A percentile compares a stretch with the other conserved stretches of the same genome.
Conservation (phyloP, 2,888 invertebrate species). For the Chironomus riparius region DNA sequence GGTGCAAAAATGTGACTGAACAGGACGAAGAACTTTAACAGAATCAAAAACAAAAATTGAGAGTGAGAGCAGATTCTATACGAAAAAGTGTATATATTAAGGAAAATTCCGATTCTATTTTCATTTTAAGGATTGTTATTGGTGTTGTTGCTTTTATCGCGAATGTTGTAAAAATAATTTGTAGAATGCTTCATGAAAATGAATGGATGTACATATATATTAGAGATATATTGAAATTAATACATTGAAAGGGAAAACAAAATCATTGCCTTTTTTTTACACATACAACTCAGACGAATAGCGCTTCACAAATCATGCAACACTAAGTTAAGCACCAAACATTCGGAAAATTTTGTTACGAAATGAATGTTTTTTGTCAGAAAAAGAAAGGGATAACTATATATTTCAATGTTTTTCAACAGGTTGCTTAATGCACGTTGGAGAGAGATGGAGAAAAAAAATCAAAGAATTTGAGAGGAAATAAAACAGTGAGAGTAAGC, state of each 20-base stretch:
- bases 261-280: background rate
- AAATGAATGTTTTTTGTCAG: background rate
- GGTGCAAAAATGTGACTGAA: conserved; percentile 28
- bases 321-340: too few relatives aligned
- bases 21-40: conserved; percentile 15
- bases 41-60: conserved; percentile 12
- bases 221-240: background rate
- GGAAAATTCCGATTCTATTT: conserved; percentile 5
- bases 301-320: too few relatives aligned
- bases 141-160: background rate
- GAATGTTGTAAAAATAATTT: background rate
- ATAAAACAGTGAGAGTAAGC: background rate
- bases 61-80: background rate
- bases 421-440: background rate
- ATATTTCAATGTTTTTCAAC: background rate
- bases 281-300: background rate
- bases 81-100: background rate
- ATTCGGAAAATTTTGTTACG: too few relatives aligned
- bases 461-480: background rate
- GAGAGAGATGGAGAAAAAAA: background rate
- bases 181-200: background rate
- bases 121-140: background rate
- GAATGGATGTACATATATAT: background rate
- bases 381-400: background rate
- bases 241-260: conserved; percentile 15